phyloP scores from a whole-genome alignment of 2,888 invertebrate species.

The Bombylius major region DNA sequence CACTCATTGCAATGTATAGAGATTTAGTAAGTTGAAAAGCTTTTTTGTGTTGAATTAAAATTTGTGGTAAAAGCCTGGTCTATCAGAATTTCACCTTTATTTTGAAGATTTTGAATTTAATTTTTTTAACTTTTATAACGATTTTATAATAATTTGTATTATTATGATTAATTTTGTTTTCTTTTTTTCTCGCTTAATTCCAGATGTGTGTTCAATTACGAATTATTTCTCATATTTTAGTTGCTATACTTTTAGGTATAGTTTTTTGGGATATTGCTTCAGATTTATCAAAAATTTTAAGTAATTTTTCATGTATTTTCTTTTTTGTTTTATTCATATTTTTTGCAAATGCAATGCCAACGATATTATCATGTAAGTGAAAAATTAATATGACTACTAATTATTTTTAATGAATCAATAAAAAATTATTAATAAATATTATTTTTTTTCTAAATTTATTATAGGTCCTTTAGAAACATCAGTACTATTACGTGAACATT shows the following conservation, averaged over 20 bases:
- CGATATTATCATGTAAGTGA: constrained; percentile 74
- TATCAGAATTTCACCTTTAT: too few species aligned
- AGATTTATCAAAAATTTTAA: constrained; percentile 64
- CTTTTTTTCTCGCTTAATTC: background rate
- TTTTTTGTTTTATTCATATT: constrained; percentile 85
- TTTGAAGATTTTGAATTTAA: background rate
- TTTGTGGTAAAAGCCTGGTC: too few species aligned
- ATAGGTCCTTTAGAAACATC: constrained; percentile 69
- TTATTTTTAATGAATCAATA: background rate
- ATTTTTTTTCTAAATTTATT: constrained; percentile 15
- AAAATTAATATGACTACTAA: background rate
- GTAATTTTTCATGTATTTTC: constrained; percentile 80
- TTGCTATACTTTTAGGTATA: constrained; percentile 69
- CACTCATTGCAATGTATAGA: constrained; percentile 32
- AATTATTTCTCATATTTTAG: constrained; percentile 60
- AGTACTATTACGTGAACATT: constrained; percentile 65
- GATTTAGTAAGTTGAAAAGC: constrained; percentile 30
- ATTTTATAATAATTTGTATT: background rate
- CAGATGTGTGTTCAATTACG: constrained; percentile 44
- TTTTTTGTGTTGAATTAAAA: too few species aligned
- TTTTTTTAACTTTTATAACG: background rate
- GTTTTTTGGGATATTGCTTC: constrained; percentile 74
- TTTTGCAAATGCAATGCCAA: constrained; percentile 84
- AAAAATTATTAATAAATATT: background rate
- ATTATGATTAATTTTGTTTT: too few species aligned